Evolutionary conservation across 2,888 invertebrate genomes (phyloP).

Genomic region (Sceliomorpha sp.): DNA sequence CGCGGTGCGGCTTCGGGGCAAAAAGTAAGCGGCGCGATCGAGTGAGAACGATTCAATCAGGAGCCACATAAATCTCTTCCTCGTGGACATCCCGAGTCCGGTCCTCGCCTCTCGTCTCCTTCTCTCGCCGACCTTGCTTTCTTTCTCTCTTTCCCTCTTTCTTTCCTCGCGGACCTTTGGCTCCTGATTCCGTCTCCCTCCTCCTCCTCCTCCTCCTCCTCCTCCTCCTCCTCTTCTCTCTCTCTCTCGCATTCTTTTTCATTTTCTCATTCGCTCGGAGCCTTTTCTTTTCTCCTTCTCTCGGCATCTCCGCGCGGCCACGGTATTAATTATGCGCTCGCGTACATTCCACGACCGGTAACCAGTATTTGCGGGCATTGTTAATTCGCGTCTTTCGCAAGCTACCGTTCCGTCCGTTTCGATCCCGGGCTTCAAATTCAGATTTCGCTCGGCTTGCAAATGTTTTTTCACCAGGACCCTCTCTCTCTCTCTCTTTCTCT

Average conservation of each 20-base stretch:
- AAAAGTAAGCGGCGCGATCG: slow-evolving; percentile 79
- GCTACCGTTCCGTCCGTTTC: slow-evolving; percentile 73
- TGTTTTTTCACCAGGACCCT: too few relatives aligned
- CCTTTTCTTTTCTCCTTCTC: slow-evolving; percentile 42
- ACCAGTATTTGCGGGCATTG: slow-evolving; percentile 79
- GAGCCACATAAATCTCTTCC: slow-evolving; percentile 80
- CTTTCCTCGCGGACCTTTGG: slow-evolving; percentile 59
- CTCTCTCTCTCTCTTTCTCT: too few relatives aligned
- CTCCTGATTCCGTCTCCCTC: slow-evolving; percentile 41
- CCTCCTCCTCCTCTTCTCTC: slow-evolving; percentile 22
- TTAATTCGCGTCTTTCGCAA: slow-evolving; percentile 76
- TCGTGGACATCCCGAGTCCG: slow-evolving; percentile 74
- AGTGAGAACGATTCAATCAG: slow-evolving; percentile 81
- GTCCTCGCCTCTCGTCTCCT: slow-evolving; percentile 41
- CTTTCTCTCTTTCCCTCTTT: slow-evolving; percentile 26
- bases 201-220: slow-evolving; percentile 18
- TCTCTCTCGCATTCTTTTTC: slow-evolving; percentile 32
- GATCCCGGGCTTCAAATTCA: slow-evolving; percentile 33
- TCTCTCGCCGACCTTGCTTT: slow-evolving; percentile 6
- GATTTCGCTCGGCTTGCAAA: too few relatives aligned
- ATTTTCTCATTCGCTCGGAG: slow-evolving; percentile 44
- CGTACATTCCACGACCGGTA: slow-evolving; percentile 76
- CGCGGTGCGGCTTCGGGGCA: slow-evolving; percentile 66
- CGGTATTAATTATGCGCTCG: slow-evolving; percentile 79
- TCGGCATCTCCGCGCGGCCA: slow-evolving; percentile 42